phyloP scores from a whole-genome alignment of 1,140 invertebrate genomes.

The Scaptomyza montana region DNA sequence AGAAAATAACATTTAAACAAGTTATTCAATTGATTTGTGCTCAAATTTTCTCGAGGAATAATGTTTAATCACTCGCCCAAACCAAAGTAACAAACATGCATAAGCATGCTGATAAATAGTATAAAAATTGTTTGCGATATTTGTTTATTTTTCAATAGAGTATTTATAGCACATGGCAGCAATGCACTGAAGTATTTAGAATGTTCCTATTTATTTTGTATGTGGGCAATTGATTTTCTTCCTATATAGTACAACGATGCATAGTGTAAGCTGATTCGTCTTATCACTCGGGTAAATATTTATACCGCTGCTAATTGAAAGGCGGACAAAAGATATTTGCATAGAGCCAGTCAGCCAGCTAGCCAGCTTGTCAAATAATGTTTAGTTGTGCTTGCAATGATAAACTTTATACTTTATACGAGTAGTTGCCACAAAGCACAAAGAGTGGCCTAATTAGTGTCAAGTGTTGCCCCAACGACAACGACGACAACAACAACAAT shows the following conservation, averaged over 20 bases:
- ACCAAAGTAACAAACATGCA: slow-evolving; percentile 11
- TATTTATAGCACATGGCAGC: slow-evolving; percentile 34
- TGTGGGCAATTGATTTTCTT: slow-evolving; percentile 59
- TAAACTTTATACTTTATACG: slow-evolving; percentile 50
- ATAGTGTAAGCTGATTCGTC: slow-evolving; percentile 38
- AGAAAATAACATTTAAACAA: slow-evolving; percentile 23
- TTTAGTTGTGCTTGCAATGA: slow-evolving; percentile 48
- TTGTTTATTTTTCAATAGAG: slow-evolving; percentile 31
- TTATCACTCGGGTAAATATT: slow-evolving; percentile 72
- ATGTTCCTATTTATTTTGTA: slow-evolving; percentile 56
- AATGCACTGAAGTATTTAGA: slow-evolving; percentile 11
- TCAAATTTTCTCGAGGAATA: not conserved
- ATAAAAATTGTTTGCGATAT: slow-evolving; percentile 27
- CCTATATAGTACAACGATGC: slow-evolving; percentile 61
- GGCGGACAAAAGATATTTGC: slow-evolving; percentile 69
- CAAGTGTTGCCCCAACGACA: slow-evolving; percentile 72
- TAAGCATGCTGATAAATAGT: slow-evolving; percentile 29
- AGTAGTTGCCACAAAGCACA: slow-evolving; percentile 60
- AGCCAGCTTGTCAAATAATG: slow-evolving; percentile 58
- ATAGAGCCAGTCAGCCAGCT: slow-evolving; percentile 37
- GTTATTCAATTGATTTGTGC: slow-evolving; percentile 25
- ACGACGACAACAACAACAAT: slow-evolving; percentile 42
- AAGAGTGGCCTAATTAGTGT: slow-evolving; percentile 82
- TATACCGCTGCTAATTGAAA: slow-evolving; percentile 67
- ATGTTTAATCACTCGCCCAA: not conserved